Evolutionary conservation across 1,140 invertebrate species (phyloP), one percentile per base, ranked within the genome.

Genomic region (Drosophila watanabei): DNA sequence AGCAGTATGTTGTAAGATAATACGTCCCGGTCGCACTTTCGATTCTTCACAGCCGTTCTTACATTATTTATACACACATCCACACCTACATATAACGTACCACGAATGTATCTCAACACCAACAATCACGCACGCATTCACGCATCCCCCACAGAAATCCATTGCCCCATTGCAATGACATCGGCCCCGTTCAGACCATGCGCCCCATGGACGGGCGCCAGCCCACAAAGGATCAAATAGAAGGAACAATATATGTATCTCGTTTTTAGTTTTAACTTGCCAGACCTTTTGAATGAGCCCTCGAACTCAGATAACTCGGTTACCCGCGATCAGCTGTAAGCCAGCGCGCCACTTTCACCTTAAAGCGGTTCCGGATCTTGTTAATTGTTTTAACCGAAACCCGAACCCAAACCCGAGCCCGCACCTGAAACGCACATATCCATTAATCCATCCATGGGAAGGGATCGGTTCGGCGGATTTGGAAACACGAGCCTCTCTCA

Each of bases 261-360:
- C 84, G 84, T 88, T 88, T 89, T 87, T 87, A 86, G 83, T 88
- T 84, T 89, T 89, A 88, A 84, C 84, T 88, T 88, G 84, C 84
- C 84, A 88, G 73, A 71, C 69, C 85, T 73, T 75, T 73, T 73
- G 54, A 75, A 75, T 73, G 70, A 72, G 43, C 30, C 52, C 33
- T 24, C 33, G n/a, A 54, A 41, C 51, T 60, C 37, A 51, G 52
- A 60, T 35, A 73, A 63, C 58, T 80, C 62, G 77, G 72, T 70
- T 80, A 59, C 56, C 43, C 56, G 70, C 46, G 20, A 49, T 49
- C 14, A 49, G 48, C 14, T 28, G 48, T 30, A 49, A 49, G 16
- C 48, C 48, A 49, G 48, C 66, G 48, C 62, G 70, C 56, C 70
- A 77, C 80, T 78, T 77, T 78, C 56, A 77, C 56, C 63, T 43